Conservation (phyloP, 2,888 invertebrate genomes). For the Poecilobothrus nobilitatus region DNA sequence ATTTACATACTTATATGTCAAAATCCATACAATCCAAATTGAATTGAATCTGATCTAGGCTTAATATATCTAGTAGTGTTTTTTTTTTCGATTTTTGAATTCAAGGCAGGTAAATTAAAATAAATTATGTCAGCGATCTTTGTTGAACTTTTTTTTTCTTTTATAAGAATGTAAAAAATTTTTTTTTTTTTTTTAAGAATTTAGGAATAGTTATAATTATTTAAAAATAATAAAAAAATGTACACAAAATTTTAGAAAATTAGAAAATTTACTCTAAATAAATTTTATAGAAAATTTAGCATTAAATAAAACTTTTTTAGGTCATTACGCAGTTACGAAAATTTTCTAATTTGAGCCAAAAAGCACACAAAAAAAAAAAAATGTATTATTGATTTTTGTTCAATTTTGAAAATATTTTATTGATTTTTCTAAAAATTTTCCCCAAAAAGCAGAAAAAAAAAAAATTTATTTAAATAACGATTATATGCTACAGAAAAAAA, state of each 20-base stretch:
- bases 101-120: slow-evolving; percentile 9
- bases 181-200: not conserved
- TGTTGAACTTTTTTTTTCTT: slow-evolving; percentile 5
- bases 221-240: not conserved
- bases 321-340: not conserved
- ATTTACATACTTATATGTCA: too few species aligned
- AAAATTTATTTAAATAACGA: too few species aligned
- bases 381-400: too few species aligned
- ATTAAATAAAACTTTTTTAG: not conserved
- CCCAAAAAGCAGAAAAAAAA: too few species aligned
- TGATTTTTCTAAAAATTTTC: too few species aligned
- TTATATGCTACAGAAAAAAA: too few species aligned
- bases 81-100: not conserved
- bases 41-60: too few species aligned
- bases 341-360: too few species aligned
- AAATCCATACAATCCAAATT: too few species aligned
- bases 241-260: not conserved
- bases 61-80: too few species aligned
- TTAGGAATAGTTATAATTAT: not conserved
- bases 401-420: too few species aligned
- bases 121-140: slow-evolving; percentile 20
- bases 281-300: not conserved
- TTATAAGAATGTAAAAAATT: not conserved
- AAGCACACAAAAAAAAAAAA: too few species aligned
- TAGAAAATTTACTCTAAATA: not conserved